Evolutionary conservation across 2,797 vertebrate species (phyloP).

Genomic region (Schizopygopsis malacanthus): DNA sequence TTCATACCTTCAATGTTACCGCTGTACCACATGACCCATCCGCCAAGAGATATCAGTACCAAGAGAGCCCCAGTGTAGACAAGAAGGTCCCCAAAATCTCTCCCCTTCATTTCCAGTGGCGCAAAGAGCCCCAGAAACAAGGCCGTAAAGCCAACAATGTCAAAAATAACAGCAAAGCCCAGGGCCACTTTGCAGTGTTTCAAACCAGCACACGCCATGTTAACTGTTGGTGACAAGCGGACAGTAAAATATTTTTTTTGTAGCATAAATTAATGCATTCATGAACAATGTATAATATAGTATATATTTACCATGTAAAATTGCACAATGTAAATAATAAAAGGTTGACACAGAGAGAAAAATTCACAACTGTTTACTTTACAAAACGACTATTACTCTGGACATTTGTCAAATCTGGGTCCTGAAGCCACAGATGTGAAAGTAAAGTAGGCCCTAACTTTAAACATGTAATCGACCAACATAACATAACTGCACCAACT

Average conservation of each 20-base stretch:
- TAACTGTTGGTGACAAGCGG: conserved; percentile 1
- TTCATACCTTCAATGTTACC: conserved; percentile 88
- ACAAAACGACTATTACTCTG: neutral
- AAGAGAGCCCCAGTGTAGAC: conserved; percentile 87
- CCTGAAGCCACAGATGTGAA: neutral
- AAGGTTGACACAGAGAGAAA: neutral
- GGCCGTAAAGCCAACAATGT: conserved; percentile 80
- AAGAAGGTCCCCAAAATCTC: conserved; percentile 88
- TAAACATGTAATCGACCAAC: neutral
- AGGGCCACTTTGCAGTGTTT: conserved; percentile 86
- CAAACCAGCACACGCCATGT: conserved; percentile 71
- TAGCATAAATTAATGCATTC: neutral
- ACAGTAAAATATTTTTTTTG: neutral
- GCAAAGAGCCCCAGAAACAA: conserved; percentile 87
- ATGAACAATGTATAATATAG: neutral
- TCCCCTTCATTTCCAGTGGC: conserved; percentile 79
- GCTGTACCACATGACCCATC: conserved; percentile 93
- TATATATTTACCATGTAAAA: neutral
- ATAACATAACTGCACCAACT: neutral
- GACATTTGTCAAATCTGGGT: neutral
- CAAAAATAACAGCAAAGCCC: conserved; percentile 83
- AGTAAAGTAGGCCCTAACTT: neutral
- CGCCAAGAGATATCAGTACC: conserved; percentile 84
- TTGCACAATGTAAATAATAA: neutral
- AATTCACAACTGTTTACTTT: neutral